Conservation (phyloP, 2,797 vertebrate species). For the Ptychadena robeensis region DNA sequence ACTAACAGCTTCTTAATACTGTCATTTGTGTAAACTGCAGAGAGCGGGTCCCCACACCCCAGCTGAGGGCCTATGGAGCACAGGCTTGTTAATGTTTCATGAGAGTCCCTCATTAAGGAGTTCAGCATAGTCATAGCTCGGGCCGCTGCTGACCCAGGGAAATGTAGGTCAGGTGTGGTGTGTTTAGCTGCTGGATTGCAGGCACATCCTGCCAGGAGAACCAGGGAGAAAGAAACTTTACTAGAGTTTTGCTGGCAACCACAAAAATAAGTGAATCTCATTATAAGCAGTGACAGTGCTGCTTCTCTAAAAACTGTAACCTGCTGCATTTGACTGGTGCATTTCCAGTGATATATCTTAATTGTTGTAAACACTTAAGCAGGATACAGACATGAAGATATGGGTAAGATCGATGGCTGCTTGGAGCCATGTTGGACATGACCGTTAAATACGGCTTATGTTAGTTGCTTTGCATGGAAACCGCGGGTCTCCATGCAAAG, state of each 20-base stretch:
- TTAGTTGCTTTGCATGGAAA: too few species aligned
- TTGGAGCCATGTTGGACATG: too few species aligned
- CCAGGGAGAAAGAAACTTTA: constrained; percentile 3
- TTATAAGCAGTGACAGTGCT: not conserved
- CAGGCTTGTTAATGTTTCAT: constrained; percentile 53
- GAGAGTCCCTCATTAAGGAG: constrained; percentile 55
- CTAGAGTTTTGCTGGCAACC: constrained; percentile 22
- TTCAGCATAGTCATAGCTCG: constrained; percentile 26
- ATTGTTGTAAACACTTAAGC: too few species aligned
- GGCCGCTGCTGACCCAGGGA: constrained; percentile 39
- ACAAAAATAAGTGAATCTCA: constrained; percentile 37
- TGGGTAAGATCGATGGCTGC: too few species aligned
- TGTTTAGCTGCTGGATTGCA: constrained; percentile 10
- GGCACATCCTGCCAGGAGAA: constrained; percentile 19
- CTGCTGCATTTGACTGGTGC: not conserved
- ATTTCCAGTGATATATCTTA: not conserved
- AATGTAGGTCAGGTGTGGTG: constrained; percentile 49
- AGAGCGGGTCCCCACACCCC: constrained; percentile 19
- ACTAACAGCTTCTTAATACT: constrained; percentile 23
- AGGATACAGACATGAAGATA: too few species aligned
- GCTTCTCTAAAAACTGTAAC: not conserved
- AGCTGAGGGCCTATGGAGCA: constrained; percentile 40
- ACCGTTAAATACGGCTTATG: too few species aligned
- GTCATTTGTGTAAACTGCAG: constrained; percentile 10
- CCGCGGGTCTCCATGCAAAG: too few species aligned